A percentile compares a stretch with the other conserved stretches of the same genome.
These are phyloP conservation scores for Heliconius aoede DNA, from an alignment of 2,888 invertebrate genomes.

Conservation along the genomic window DNA sequence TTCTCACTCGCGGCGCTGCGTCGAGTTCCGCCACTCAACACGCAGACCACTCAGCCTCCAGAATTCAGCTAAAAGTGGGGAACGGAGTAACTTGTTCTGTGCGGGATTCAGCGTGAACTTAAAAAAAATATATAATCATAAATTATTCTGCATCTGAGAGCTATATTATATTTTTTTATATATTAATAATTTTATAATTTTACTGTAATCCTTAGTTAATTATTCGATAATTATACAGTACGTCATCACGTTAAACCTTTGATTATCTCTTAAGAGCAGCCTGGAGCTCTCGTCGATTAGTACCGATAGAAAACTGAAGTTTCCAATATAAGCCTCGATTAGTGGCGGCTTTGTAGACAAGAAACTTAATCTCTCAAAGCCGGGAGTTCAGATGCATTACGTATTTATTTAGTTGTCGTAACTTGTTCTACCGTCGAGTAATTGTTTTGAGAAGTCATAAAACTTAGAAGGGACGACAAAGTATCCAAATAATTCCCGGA, in stretches of 20 bases:
- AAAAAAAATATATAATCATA: too few species aligned
- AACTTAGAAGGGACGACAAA: slow-evolving; percentile 40
- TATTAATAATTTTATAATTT: neutral
- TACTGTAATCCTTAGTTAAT: neutral
- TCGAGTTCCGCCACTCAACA: too few species aligned
- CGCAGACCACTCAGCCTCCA: too few species aligned
- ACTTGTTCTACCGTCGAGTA: slow-evolving; percentile 56
- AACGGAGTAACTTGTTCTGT: too few species aligned
- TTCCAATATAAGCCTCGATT: slow-evolving; percentile 41
- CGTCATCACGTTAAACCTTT: slow-evolving; percentile 19
- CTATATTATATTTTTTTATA: neutral
- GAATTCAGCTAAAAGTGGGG: too few species aligned
- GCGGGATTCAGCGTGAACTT: too few species aligned
- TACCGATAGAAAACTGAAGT: slow-evolving; percentile 41
- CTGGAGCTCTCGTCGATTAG: slow-evolving; percentile 31
- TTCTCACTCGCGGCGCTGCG: too few species aligned
- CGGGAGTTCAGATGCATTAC: slow-evolving; percentile 46
- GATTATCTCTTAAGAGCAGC: slow-evolving; percentile 31
- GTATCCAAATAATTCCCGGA: slow-evolving; percentile 8
- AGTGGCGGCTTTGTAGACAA: slow-evolving; percentile 46
- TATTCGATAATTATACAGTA: neutral
- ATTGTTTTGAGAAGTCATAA: slow-evolving; percentile 43
- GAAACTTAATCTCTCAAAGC: slow-evolving; percentile 47
- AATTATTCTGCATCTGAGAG: too few species aligned
- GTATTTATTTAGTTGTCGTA: slow-evolving; percentile 55